These are phyloP conservation scores for Sebastes oblongus DNA, from an alignment of 2,797 vertebrate genomes.

Conservation along the genomic window DNA sequence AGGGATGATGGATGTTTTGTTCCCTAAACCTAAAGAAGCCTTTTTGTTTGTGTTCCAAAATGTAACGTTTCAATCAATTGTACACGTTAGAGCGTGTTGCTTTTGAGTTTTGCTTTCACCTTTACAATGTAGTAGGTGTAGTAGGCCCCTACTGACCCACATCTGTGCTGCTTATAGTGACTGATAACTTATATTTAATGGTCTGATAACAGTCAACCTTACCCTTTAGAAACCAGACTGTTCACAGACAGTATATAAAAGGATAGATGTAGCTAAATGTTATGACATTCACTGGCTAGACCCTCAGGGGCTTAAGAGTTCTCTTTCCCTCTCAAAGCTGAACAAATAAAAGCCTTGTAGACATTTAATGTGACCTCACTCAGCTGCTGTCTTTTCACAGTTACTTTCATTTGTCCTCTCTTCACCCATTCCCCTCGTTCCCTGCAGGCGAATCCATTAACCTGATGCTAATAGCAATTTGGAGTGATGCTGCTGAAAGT, in stretches of 20 bases:
- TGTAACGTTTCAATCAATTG: too few species aligned
- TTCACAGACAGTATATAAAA: slow-evolving; percentile 1
- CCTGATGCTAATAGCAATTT: slow-evolving; percentile 18
- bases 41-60: too few species aligned
- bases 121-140: too few species aligned
- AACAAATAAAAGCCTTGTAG: slow-evolving; percentile 34
- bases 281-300: slow-evolving; percentile 28
- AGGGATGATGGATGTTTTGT: too few species aligned
- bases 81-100: too few species aligned
- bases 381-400: slow-evolving; percentile 30
- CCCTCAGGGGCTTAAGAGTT: slow-evolving; percentile 7
- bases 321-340: neutral
- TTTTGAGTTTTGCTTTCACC: too few species aligned
- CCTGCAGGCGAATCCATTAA: slow-evolving; percentile 41
- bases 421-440: slow-evolving; percentile 9
- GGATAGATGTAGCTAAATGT: slow-evolving; percentile 24
- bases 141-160: too few species aligned
- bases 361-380: slow-evolving; percentile 47
- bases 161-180: too few species aligned
- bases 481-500: slow-evolving; percentile 8
- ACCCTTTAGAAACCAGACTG: neutral
- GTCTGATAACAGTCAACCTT: neutral
- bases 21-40: too few species aligned
- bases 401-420: slow-evolving; percentile 15
- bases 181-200: too few species aligned